Conservation (phyloP, 2,113 vertebrate species). For the Caretta caretta region DNA sequence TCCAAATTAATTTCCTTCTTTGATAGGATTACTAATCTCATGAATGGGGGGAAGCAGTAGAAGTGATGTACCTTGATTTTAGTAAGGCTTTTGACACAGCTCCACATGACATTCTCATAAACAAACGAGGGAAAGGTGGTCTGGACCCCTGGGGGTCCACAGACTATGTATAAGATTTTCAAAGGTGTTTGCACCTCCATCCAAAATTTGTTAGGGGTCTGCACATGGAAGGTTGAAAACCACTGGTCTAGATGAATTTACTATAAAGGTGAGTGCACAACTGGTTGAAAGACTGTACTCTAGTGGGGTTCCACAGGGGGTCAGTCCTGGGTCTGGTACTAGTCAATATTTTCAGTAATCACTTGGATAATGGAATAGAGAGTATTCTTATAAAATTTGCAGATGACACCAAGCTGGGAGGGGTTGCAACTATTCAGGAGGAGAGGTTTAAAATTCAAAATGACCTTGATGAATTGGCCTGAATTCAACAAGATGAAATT, state of each 20-base stretch:
- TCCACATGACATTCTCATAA: too few species aligned
- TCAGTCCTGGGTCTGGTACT: background rate
- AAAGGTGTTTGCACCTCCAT: background rate
- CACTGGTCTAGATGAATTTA: background rate
- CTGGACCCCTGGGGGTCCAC: background rate
- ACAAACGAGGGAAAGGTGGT: background rate
- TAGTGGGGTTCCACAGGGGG: background rate
- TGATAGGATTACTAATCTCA: too few species aligned
- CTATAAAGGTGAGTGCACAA: background rate
- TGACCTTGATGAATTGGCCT: too few species aligned
- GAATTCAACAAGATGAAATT: background rate
- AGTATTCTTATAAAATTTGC: background rate
- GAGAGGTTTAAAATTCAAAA: background rate
- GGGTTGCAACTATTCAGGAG: background rate
- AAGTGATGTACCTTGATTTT: too few species aligned
- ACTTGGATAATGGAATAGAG: background rate
- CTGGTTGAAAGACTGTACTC: background rate
- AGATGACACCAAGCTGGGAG: background rate
- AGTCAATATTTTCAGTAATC: background rate
- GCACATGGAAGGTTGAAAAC: background rate
- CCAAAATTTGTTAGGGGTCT: background rate
- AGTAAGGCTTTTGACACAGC: too few species aligned
- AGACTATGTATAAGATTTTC: background rate
- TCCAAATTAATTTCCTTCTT: too few species aligned
- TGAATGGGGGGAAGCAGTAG: too few species aligned